These are phyloP conservation scores for Cyrtodaria siliqua DNA, from an alignment of 2,888 invertebrate species.

Conservation along the genomic window DNA sequence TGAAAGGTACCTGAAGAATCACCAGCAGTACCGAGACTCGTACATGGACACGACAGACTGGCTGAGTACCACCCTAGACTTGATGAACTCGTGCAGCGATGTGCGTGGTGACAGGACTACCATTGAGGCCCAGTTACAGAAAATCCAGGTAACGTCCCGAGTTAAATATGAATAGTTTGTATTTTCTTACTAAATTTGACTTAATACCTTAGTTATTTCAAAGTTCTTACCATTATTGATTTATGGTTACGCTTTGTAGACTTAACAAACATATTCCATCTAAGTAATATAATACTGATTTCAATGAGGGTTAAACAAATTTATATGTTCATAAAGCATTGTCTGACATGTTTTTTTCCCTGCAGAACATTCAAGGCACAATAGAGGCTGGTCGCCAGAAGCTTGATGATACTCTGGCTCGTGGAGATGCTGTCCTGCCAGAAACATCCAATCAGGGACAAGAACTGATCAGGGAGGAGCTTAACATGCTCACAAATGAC, in stretches of 20 bases:
- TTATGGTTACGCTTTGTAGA: too few species aligned
- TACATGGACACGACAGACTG: slow-evolving; percentile 94
- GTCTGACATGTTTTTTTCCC: too few species aligned
- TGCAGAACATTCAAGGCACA: slow-evolving; percentile 91
- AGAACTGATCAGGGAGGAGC: slow-evolving; percentile 87
- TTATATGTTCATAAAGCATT: too few species aligned
- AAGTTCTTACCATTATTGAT: too few species aligned
- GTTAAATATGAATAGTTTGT: too few species aligned
- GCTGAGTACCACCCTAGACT: slow-evolving; percentile 92
- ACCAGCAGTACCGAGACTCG: slow-evolving; percentile 94
- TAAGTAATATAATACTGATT: too few species aligned
- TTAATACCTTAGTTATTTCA: too few species aligned
- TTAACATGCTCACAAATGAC: slow-evolving; percentile 76
- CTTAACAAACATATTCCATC: too few species aligned
- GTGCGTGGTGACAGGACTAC: slow-evolving; percentile 80
- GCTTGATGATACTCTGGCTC: slow-evolving; percentile 91
- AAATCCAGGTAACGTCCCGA: slow-evolving; percentile 79
- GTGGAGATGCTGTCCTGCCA: slow-evolving; percentile 89
- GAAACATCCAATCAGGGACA: slow-evolving; percentile 93
- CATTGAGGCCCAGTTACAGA: slow-evolving; percentile 80
- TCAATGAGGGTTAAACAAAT: too few species aligned
- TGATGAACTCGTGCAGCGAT: slow-evolving; percentile 76
- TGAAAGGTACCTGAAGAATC: slow-evolving; percentile 94
- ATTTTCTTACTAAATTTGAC: too few species aligned
- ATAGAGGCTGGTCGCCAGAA: slow-evolving; percentile 93